Evolutionary conservation across 1,140 invertebrate species (phyloP), one percentile per base, ranked within the genome.

Genomic region (Zaprionus inermis): DNA sequence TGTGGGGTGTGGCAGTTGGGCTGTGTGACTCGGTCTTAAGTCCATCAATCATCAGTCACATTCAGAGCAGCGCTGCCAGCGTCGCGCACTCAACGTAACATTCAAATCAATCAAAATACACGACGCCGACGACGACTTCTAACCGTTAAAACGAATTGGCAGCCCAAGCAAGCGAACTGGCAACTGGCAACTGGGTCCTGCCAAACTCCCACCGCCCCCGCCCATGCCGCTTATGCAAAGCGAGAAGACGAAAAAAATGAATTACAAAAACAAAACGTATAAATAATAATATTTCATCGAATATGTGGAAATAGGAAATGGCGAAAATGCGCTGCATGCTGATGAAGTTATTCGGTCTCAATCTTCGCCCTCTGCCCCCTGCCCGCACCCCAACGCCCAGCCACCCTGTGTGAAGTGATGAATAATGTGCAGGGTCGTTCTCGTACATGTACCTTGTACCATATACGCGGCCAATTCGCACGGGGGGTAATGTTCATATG

Each of bases 1-100:
- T 16, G 2, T 9, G 16, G 30, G 34, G n/a, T 51, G 6, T n/a
- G 9, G 34, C 32, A 34, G 16, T n/a, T n/a, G 51, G 67, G 41
- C 55, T 54, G 61, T 72, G 36, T 82, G 79, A 73, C 69, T 81
- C 54, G 59, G 67, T 60, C 68, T 71, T 63, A 80, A 90, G 86
- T 82, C 85, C 79, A 90, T 90, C 85, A 90, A 90, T 90, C 85
- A 90, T 90, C 85, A 90, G 85, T 90, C 85, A 90, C 81, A 90
- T 72, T 83, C 52, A 52, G 69, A 71, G 61, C 76, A 63, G 76
- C 72, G 60, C 56, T 20, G 71, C 49, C 52, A 24, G 52, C 80
- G 82, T 66, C 74, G 81, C 69, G 75, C 81, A 86, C 81, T 81
- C 85, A 90, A 86, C 85, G 85, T 90, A 90, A 90, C 79, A 90